These are phyloP conservation scores for Coregonus suidteri DNA, from an alignment of 2,797 vertebrate species.

Conservation along the genomic window DNA sequence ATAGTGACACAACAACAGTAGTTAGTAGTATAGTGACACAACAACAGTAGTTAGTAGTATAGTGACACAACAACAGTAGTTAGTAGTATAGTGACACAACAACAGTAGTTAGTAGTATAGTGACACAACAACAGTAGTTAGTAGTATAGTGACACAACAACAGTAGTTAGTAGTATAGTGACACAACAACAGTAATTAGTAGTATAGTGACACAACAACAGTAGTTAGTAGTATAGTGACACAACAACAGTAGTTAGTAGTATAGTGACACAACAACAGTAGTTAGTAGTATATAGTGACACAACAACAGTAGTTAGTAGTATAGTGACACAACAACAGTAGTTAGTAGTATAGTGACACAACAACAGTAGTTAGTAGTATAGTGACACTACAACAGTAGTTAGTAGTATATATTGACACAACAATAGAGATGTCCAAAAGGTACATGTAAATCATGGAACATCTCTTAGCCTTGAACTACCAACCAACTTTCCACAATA, in stretches of 20 bases:
- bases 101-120: neutral
- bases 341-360: no score
- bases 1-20: no score
- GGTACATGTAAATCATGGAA: neutral
- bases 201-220: neutral
- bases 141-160: no score
- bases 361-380: neutral
- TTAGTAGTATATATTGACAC: neutral
- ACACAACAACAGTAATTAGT: neutral
- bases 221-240: neutral
- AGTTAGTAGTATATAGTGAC: neutral
- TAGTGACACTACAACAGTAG: no score
- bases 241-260: neutral
- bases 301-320: neutral
- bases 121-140: neutral
- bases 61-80: no score
- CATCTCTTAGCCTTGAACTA: neutral
- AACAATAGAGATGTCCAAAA: neutral
- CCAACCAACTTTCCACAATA: neutral
- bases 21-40: no score
- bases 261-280: no score
- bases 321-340: no score
- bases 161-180: no score
- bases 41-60: neutral
- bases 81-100: neutral